Percentiles rank a stretch among this genome's conserved stretches.
phyloP scores from a whole-genome alignment of 2,888 invertebrate genomes.

The Aromia moschata region DNA sequence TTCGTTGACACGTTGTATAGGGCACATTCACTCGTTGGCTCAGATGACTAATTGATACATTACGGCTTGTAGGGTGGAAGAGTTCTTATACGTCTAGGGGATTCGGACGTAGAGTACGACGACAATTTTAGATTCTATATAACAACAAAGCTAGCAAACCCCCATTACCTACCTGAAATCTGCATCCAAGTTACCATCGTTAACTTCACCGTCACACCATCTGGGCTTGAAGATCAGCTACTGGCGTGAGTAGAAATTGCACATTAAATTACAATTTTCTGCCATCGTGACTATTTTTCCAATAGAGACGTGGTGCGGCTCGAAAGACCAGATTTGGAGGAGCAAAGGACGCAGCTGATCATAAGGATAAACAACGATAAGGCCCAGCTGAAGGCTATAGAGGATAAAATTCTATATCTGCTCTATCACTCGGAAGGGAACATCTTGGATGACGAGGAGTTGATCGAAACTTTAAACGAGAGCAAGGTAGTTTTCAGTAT shows the following conservation, averaged over 20 bases:
- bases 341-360: slow-evolving; percentile 82
- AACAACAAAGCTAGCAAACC: slow-evolving; percentile 91
- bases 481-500: slow-evolving; percentile 85
- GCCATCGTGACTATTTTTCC: too few relatives aligned
- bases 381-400: slow-evolving; percentile 82
- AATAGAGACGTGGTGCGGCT: slow-evolving; percentile 85
- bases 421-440: slow-evolving; percentile 87
- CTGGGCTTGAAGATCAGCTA: slow-evolving; percentile 91
- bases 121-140: slow-evolving; percentile 86
- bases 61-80: slow-evolving; percentile 78
- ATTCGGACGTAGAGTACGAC: slow-evolving; percentile 90
- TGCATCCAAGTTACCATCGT: slow-evolving; percentile 93
- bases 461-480: slow-evolving; percentile 89
- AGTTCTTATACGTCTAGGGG: slow-evolving; percentile 83
- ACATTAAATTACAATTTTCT: neutral
- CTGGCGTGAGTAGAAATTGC: slow-evolving; percentile 79
- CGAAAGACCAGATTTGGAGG: slow-evolving; percentile 88
- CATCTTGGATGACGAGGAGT: slow-evolving; percentile 92
- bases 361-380: slow-evolving; percentile 87
- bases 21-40: too few relatives aligned
- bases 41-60: too few relatives aligned
- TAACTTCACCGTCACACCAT: slow-evolving; percentile 91
- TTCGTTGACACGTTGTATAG: too few relatives aligned
- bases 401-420: slow-evolving; percentile 88
- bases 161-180: slow-evolving; percentile 92